Evolutionary conservation across 2,888 invertebrate genomes (phyloP).

Genomic region (Osedax fenrisi): DNA sequence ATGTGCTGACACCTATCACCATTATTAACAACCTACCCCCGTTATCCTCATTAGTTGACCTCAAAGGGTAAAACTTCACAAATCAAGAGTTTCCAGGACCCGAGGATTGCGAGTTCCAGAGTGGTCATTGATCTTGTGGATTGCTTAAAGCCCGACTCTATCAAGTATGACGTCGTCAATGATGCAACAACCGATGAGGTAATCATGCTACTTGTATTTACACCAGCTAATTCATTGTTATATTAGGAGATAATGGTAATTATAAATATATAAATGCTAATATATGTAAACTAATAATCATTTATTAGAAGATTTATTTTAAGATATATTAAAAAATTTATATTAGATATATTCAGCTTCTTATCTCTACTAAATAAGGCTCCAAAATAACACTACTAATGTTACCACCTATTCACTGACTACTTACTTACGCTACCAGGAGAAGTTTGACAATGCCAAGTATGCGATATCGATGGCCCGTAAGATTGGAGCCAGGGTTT

Average conservation of each 20-base stretch:
- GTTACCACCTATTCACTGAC: conserved; percentile 67
- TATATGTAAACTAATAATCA: too few relatives aligned
- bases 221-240: too few relatives aligned
- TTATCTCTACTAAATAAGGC: too few relatives aligned
- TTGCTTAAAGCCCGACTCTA: conserved; percentile 83
- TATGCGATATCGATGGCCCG: conserved; percentile 96
- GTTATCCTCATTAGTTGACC: too few relatives aligned
- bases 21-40: too few relatives aligned
- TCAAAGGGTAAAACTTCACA: conserved; percentile 51
- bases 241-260: too few relatives aligned
- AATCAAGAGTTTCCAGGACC: conserved; percentile 62
- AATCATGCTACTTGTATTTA: too few relatives aligned
- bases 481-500: conserved; percentile 89
- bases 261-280: too few relatives aligned
- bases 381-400: conserved; percentile 84
- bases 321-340: too few relatives aligned
- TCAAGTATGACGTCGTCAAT: conserved; percentile 82
- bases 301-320: too few relatives aligned
- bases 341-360: too few relatives aligned
- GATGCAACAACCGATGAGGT: conserved; percentile 70
- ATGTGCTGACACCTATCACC: too few relatives aligned
- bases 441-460: conserved; percentile 89
- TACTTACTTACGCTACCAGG: conserved; percentile 70
- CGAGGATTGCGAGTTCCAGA: conserved; percentile 72
- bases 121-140: conserved; percentile 90